Base-by-base conservation (phyloP, 2,888 invertebrate species). In the Rhorus exstirpatorius region DNA sequence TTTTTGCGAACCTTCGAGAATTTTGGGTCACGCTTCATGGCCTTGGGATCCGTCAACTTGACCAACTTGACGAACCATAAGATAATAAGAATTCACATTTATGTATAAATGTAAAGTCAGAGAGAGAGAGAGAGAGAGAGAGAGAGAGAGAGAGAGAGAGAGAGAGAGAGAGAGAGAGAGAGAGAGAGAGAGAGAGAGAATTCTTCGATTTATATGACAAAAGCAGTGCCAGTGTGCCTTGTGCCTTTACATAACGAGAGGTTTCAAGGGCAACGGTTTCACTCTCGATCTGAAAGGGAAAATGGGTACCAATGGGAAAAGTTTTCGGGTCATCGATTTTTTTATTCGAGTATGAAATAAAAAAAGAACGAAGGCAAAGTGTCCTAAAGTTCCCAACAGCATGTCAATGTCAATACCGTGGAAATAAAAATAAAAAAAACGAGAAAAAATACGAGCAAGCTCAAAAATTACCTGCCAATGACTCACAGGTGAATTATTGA, bases 11-110 rank as follows among this genome's bases (percentile, higher is more conserved):
- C 71, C 81, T 81, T 71, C 38, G n/a, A n/a, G n/a, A 53, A 53
- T 38, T 68, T 70, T 60, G 53, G 75, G 65, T 67, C 68, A 70
- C 61, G 38, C 55, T 65, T 21, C 53, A 12, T 49, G 44, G 26
- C 81, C 71, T 51, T 71, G 67, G 67, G 35, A 75, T 58, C 67
- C 49, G 38, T 75, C 24, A 77, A 77, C 77, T 77, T 77, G 76
- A 65, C 67, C 76, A 76, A 76, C 76, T 76, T 76, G 19, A n/a
- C 26, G 19, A 49, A 76, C 67, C 67, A 77, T 77, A 77, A 77
- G 77, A 77, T 77, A 77, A 77, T 77, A 44, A 19, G 60, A 53
- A 68, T 53, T n/a, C 38, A 26, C 17, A 63, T 35, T 46, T 65
- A 31, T 46, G 58, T 46, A 19, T 49, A 31, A 67, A 67, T 38